Percentiles rank a stretch among this genome's conserved stretches.
Conservation (phyloP, 2,113 vertebrate genomes). For the Sinocyclocheilus rhinocerous region DNA sequence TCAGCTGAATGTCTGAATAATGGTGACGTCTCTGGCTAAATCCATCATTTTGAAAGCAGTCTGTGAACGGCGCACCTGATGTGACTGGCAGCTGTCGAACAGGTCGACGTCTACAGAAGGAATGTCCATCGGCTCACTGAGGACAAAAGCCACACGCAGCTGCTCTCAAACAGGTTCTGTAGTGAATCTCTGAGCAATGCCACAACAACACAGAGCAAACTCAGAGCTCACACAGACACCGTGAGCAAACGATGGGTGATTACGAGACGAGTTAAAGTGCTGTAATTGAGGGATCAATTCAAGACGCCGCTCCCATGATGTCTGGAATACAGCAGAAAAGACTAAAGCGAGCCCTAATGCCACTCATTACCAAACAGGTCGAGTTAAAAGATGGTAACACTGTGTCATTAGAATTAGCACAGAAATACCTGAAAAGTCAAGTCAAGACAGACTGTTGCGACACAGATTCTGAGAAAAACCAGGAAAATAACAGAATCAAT, state of each 20-base stretch:
- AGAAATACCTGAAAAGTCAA: neutral
- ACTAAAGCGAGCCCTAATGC: neutral
- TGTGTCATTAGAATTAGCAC: neutral
- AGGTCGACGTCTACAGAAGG: slow-evolving; percentile 1
- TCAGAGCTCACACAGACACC: neutral
- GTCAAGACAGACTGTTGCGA: neutral
- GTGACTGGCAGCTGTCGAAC: slow-evolving; percentile 6
- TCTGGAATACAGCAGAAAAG: neutral
- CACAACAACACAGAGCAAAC: neutral
- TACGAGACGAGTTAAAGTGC: slow-evolving; percentile 8
- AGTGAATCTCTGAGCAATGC: neutral
- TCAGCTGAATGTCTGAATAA: neutral
- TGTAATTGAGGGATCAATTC: slow-evolving; percentile 15
- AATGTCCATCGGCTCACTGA: neutral
- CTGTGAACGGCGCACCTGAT: neutral
- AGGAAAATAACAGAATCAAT: neutral
- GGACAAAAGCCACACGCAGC: slow-evolving; percentile 3
- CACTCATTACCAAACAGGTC: neutral
- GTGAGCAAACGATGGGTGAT: neutral
- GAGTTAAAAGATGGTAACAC: neutral
- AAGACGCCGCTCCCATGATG: neutral
- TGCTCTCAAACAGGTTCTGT: slow-evolving; percentile 25
- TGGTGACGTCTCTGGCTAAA: neutral
- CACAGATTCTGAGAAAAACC: neutral
- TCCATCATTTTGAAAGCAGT: neutral